A percentile compares a stretch with the other conserved stretches of the same genome.
Evolutionary conservation across 2,888 invertebrate species (phyloP).

Genomic region (Heliconius erato): DNA sequence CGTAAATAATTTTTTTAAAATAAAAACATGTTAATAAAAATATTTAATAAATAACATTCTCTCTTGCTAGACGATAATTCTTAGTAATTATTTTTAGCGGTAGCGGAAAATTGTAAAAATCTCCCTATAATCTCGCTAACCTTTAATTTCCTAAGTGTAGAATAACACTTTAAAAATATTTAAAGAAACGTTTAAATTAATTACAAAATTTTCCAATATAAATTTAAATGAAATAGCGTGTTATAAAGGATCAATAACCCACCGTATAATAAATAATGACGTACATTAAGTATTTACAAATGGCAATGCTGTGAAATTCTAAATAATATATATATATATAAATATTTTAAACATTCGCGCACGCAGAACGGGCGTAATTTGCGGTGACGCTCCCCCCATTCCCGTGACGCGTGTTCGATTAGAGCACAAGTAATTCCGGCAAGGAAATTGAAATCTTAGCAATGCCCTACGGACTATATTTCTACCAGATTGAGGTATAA

Average conservation of each 20-base stretch:
- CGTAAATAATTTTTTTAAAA: no score
- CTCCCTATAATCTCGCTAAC: no score
- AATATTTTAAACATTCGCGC: constrained; percentile 80
- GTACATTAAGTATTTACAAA: constrained; percentile 67
- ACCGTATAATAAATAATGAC: constrained; percentile 62
- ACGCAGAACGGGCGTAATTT: constrained; percentile 81
- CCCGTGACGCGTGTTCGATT: constrained; percentile 85
- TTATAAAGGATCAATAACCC: constrained; percentile 17
- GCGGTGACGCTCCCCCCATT: constrained; percentile 72
- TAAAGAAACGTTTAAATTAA: not conserved
- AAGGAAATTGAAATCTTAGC: constrained; percentile 86
- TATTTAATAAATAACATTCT: no score
- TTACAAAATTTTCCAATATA: not conserved
- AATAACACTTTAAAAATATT: no score
- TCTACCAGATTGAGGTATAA: constrained; percentile 70
- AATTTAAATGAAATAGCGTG: not conserved
- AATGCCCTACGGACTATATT: constrained; percentile 83
- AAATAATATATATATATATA: constrained; percentile 63
- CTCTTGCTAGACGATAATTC: no score
- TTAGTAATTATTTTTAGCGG: no score
- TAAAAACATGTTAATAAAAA: no score
- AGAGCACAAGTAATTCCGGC: constrained; percentile 84
- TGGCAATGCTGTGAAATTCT: constrained; percentile 60
- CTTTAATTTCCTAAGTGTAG: no score
- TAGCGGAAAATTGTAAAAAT: no score